Evolutionary conservation across 1,140 invertebrate genomes (phyloP).

Genomic region (Araneus ventricosus): DNA sequence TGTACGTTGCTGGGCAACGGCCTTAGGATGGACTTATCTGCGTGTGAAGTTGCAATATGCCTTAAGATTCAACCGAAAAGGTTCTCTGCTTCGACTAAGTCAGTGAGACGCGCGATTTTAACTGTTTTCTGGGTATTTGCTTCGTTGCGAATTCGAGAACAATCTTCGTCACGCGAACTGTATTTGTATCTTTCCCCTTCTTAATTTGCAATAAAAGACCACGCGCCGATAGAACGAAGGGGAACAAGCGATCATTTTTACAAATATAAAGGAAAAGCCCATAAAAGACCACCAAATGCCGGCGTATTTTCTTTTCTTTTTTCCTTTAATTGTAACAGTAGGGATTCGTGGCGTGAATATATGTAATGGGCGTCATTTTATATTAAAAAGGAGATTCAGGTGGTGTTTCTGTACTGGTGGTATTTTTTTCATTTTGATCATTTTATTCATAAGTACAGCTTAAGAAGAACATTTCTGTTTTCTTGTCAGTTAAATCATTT

Average conservation of each 20-base stretch:
- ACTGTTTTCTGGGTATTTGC: constrained; percentile 21
- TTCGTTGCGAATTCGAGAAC: not conserved
- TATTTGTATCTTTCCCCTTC: not conserved
- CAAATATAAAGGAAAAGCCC: not conserved
- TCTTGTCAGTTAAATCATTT: too few species aligned
- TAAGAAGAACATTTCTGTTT: too few species aligned
- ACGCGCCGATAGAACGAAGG: not conserved
- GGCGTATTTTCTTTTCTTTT: not conserved
- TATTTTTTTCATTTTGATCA: not conserved
- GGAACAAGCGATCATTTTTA: not conserved
- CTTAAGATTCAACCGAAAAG: not conserved
- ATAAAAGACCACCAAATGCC: not conserved
- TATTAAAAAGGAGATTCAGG: not conserved
- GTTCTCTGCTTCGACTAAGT: not conserved
- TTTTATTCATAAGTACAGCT: not conserved
- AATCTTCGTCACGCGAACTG: not conserved
- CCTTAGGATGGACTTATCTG: constrained; percentile 7
- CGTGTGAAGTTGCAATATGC: constrained; percentile 47
- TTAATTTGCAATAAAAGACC: constrained; percentile 13
- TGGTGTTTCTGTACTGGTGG: not conserved
- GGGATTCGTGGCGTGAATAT: not conserved
- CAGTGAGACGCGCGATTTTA: constrained; percentile 16
- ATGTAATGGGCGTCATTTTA: not conserved
- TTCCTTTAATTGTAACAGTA: not conserved
- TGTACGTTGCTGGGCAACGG: constrained; percentile 39